Base-by-base conservation (phyloP, 1,140 invertebrate genomes). In the Drosophila ambigua region DNA sequence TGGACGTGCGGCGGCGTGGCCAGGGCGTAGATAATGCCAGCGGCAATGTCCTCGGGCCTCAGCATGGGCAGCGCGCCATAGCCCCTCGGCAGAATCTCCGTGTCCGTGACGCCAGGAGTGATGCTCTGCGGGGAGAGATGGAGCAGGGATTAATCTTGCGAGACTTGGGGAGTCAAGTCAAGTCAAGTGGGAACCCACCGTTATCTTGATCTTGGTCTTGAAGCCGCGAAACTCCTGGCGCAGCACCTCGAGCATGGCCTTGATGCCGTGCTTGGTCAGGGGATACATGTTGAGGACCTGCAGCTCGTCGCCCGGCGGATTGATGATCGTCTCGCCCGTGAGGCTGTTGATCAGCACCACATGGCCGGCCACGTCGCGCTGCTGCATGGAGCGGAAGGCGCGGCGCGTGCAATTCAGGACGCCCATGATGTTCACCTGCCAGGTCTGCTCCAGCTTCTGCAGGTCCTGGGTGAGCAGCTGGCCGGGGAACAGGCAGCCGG, bases 361-460 rank as follows among this genome's bases (percentile, higher is more conserved):
- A 72, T 96, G 95, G 0, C 96, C 96, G 59, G 94, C 91, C n/a
- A 95, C 92, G 0, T 93, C 92, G 2, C 94, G 92, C 66, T 94
- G 93, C 61, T 89, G 93, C 96, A 97, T 97, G 0, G 94, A 94
- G 43, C 93, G 93, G 2, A 96, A 91, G 15, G 95, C 94, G 72
- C 95, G 94, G 44, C 94, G 93, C 0, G 95, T 94, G 58, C 95
- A 95, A 41, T 95, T 92, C 13, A 94, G 92, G 0, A 96, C 78
- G 0, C 93, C 96, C 51, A 96, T 92, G 0, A 96, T 92, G 77
- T 97, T 97, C 1, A 95, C 93, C 45, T 96, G 94, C 39, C 96
- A 64, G 59, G 94, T 93, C 41, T 79, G 61, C 60, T 82, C 74
- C 49, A 91, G 50, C 0, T 72, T 55, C 23, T 74, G 64, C 52